Evolutionary conservation across 2,797 vertebrate genomes (phyloP), one percentile per base, ranked within the genome.

Genomic region (Limosa lapponica): DNA sequence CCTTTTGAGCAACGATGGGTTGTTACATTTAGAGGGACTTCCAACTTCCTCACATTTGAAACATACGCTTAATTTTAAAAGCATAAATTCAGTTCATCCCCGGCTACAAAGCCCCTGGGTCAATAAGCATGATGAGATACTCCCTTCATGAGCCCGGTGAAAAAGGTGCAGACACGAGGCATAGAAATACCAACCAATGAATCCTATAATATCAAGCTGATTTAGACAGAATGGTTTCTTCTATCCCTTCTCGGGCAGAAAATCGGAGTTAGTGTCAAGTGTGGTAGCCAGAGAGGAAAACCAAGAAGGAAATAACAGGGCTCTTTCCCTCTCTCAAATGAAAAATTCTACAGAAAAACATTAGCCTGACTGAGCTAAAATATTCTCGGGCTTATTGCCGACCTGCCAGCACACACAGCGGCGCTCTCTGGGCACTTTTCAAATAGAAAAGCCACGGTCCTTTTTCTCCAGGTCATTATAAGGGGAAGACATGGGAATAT

Each of bases 211-310:
- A 75, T 44, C 44, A 58, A 52, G 15, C 28, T 83, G 75, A 86
- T 82, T 91, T 83, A 75, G 71, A 59, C 52, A 80, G 41, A 80
- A 62, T 51, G 16, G 48, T 52, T 87, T 72, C 41, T 73, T 54
- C 70, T 69, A 52, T 48, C 39, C 55, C 24, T 78, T 90, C 78
- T 77, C 64, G 83, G 58, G 64, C 15, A 77, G 75, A 74, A 93
- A 92, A 95, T 59, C 59, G 39, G 65, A 81, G 75, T 87, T 73
- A 43, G 51, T 34, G 72, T 91, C 87, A 94, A 94, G 82, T 37
- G 77, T 52, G 34, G 52, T 19, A 90, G 43, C n/a, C 82, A n/a
- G 55, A 58, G 37, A 71, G 16, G 65, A 87, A 85, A 96, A 94
- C 12, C 58, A 93, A 74, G 87, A 89, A 64, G 28, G 62, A 94